These are phyloP conservation scores for Lissonota sp. DNA, from an alignment of 2,888 invertebrate genomes.

Conservation along the genomic window DNA sequence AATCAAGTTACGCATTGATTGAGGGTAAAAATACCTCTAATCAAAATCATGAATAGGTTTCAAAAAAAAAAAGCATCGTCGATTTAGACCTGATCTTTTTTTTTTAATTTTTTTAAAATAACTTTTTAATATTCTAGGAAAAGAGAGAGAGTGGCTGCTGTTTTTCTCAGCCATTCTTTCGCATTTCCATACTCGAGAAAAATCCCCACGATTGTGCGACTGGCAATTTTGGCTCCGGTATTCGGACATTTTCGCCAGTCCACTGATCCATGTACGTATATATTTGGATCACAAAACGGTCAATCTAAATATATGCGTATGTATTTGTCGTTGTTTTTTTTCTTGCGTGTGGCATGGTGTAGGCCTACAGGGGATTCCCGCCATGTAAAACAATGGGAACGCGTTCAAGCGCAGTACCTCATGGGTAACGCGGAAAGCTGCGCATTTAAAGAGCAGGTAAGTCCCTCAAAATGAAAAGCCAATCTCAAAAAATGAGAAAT, in stretches of 20 bases:
- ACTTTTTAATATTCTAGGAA: too few species aligned
- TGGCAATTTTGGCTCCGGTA: constrained; percentile 15
- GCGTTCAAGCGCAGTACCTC: constrained; percentile 83
- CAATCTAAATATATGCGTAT: background rate
- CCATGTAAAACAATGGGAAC: constrained; percentile 84
- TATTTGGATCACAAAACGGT: background rate
- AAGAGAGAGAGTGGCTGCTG: background rate
- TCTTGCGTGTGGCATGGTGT: constrained; percentile 79
- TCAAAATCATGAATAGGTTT: too few species aligned
- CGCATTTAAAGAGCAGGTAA: constrained; percentile 61
- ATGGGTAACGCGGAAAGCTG: constrained; percentile 83
- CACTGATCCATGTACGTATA: too few species aligned
- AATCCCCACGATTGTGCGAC: constrained; percentile 12
- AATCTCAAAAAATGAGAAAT: too few species aligned
- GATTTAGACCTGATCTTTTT: background rate
- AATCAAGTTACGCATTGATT: background rate
- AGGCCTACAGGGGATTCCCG: constrained; percentile 84
- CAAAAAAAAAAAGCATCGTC: background rate
- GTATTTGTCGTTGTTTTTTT: constrained; percentile 1
- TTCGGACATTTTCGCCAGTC: constrained; percentile 4
- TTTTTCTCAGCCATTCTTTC: constrained; percentile 3
- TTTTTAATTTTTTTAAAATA: too few species aligned
- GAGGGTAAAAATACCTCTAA: too few species aligned
- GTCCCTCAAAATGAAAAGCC: too few species aligned
- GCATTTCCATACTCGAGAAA: constrained; percentile 21